Conservation (phyloP, 1,140 invertebrate genomes). For the Mercenaria mercenaria region DNA sequence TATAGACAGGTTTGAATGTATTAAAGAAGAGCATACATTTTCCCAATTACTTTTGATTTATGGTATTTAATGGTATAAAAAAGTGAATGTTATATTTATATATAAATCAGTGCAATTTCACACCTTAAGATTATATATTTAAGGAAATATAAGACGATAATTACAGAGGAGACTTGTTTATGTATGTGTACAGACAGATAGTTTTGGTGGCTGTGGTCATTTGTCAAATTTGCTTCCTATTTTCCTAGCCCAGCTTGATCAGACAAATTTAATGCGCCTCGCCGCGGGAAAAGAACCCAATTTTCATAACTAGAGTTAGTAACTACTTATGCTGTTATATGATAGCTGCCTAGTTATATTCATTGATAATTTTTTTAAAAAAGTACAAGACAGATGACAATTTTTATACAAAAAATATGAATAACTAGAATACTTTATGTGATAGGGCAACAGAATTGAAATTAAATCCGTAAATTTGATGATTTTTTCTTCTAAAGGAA, state of each 20-base stretch:
- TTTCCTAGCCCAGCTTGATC: neutral
- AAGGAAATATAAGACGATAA: constrained; percentile 8
- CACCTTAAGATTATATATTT: neutral
- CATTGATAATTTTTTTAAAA: too few relatives aligned
- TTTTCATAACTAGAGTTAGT: constrained; percentile 10
- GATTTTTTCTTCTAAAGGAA: too few relatives aligned
- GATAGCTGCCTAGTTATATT: neutral
- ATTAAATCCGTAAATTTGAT: too few relatives aligned
- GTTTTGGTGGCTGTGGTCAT: neutral
- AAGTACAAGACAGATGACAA: neutral
- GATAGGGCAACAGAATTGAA: too few relatives aligned
- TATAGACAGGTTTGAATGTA: too few relatives aligned
- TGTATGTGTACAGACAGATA: neutral
- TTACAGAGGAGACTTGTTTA: constrained; percentile 2
- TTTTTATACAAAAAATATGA: too few relatives aligned
- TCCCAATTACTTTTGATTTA: neutral
- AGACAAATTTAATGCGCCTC: neutral
- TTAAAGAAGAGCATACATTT: neutral
- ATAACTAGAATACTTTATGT: too few relatives aligned
- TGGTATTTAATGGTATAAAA: too few relatives aligned
- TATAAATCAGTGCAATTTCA: neutral
- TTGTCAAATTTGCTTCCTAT: neutral
- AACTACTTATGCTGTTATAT: neutral
- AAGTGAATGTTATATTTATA: too few relatives aligned
- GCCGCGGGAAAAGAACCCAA: neutral